Percentiles rank a stretch among this genome's conserved stretches.
These are phyloP conservation scores for Mythimna albipuncta DNA, from an alignment of 2,888 invertebrate genomes.

Conservation along the genomic window DNA sequence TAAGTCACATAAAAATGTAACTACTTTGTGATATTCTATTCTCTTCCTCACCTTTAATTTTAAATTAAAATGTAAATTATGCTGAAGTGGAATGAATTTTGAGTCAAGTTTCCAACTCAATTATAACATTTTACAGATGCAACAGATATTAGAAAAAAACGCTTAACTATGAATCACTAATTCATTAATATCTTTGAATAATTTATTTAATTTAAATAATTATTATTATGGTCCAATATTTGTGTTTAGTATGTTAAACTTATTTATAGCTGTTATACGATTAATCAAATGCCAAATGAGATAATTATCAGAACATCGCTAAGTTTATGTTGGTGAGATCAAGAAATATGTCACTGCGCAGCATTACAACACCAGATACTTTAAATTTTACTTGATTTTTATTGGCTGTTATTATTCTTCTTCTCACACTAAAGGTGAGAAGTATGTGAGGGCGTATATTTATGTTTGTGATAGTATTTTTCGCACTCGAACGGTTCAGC, in stretches of 20 bases:
- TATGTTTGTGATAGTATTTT: too few relatives aligned
- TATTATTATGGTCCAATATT: background rate
- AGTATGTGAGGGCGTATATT: too few relatives aligned
- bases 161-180: background rate
- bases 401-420: background rate
- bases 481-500: too few relatives aligned
- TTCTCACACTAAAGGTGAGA: too few relatives aligned
- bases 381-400: background rate
- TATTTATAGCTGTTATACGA: constrained; percentile 6
- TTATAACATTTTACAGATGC: background rate
- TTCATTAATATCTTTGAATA: constrained; percentile 19
- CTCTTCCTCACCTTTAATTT: constrained; percentile 9
- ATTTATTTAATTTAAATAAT: constrained; percentile 26
- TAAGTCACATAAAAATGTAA: constrained; percentile 7
- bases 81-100: background rate
- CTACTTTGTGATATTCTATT: constrained; percentile 22
- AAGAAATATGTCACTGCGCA: background rate
- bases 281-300: constrained; percentile 21
- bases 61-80: constrained; percentile 8
- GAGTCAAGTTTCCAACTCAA: constrained; percentile 1
- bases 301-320: constrained; percentile 1
- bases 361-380: background rate
- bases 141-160: background rate
- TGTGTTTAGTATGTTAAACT: constrained; percentile 1
- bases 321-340: background rate